These are phyloP conservation scores for Carettochelys insculpta DNA, from an alignment of 2,113 vertebrate species.

Conservation along the genomic window DNA sequence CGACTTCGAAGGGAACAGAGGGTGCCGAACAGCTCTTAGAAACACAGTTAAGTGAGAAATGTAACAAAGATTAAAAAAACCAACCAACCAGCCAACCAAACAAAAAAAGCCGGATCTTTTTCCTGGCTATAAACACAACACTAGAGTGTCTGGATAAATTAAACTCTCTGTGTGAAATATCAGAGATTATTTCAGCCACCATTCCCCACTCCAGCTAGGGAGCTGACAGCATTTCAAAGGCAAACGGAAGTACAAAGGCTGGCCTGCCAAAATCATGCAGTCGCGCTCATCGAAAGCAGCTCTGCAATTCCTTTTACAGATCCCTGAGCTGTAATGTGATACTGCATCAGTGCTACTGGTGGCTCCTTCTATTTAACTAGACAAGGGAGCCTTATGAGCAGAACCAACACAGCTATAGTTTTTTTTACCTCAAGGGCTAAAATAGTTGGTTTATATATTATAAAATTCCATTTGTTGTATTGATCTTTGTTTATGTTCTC, in stretches of 20 bases:
- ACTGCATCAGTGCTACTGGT: fast-evolving
- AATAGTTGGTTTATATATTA: neutral
- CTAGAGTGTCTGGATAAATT: neutral
- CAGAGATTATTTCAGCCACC: neutral
- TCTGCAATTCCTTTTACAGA: neutral
- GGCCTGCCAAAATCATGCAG: conserved; percentile 5
- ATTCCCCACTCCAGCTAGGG: fast-evolving
- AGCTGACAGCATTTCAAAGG: conserved; percentile 26
- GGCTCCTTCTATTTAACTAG: neutral
- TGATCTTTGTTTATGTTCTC: neutral
- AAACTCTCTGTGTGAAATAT: neutral
- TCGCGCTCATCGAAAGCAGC: neutral
- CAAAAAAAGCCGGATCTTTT: neutral
- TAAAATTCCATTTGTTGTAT: neutral
- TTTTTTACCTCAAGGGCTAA: neutral
- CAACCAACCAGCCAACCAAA: no score
- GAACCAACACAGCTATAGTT: neutral
- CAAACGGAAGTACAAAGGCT: neutral
- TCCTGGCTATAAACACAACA: neutral
- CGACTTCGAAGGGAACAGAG: neutral
- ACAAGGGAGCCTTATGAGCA: neutral
- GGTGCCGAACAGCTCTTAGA: neutral
- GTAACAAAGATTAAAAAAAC: neutral
- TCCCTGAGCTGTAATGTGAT: neutral
- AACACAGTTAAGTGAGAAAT: neutral